Conservation (phyloP, 2,888 invertebrate genomes). For the Physocephala rufipes region DNA sequence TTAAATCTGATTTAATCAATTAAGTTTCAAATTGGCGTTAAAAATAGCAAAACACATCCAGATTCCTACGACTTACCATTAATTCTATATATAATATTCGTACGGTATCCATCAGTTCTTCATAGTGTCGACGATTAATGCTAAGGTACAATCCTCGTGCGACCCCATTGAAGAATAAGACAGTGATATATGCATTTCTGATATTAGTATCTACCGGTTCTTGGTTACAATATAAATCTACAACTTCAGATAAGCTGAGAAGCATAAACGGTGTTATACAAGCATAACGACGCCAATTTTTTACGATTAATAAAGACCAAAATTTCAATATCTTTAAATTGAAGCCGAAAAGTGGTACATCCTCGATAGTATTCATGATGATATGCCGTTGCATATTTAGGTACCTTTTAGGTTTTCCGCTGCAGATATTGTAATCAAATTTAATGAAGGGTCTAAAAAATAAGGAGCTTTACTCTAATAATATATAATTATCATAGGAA, state of each 20-base stretch:
- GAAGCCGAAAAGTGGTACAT: conserved; percentile 53
- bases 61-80: conserved; percentile 41
- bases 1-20: no score
- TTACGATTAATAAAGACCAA: conserved; percentile 55
- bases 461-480: no score
- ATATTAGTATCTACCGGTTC: conserved; percentile 54
- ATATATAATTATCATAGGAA: no score
- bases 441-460: no score
- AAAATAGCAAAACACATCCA: no score
- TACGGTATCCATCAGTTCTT: conserved; percentile 50
- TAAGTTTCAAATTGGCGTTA: background rate
- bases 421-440: no score
- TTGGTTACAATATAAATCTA: conserved; percentile 53
- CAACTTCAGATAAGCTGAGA: conserved; percentile 52
- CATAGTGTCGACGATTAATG: conserved; percentile 50
- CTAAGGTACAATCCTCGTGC: conserved; percentile 49
- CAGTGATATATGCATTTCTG: conserved; percentile 55
- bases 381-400: no score
- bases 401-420: background rate
- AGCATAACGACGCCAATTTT: conserved; percentile 59
- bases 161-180: conserved; percentile 54
- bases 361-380: conserved; percentile 42
- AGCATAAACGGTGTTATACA: conserved; percentile 50
- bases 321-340: conserved; percentile 55
- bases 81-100: conserved; percentile 51